These are phyloP conservation scores for Coecobrya sp. DNA, from an alignment of 2,888 invertebrate genomes.

Conservation along the genomic window DNA sequence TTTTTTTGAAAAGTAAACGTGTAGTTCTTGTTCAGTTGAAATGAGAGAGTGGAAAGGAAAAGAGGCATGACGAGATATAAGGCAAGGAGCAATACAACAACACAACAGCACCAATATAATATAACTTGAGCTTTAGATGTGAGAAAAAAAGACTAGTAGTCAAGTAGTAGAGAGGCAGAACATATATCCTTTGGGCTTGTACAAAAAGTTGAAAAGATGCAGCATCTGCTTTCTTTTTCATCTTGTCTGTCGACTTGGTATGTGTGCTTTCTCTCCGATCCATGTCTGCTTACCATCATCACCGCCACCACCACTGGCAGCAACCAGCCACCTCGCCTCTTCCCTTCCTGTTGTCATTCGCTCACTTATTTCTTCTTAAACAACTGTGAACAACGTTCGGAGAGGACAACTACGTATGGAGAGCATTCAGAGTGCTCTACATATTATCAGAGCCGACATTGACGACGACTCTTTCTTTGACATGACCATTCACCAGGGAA, in stretches of 20 bases:
- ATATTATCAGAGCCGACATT: conserved; percentile 39
- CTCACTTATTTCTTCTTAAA: conserved; percentile 45
- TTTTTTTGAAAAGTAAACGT: conserved; percentile 45
- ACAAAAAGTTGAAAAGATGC: conserved; percentile 78
- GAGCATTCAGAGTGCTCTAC: conserved; percentile 1
- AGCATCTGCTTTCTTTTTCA: conserved; percentile 83
- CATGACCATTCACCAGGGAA: conserved; percentile 76
- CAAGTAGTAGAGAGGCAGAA: no score
- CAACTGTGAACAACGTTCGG: conserved; percentile 15
- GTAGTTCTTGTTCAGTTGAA: conserved; percentile 20
- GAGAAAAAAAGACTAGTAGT: background rate
- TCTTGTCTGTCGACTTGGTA: conserved; percentile 74
- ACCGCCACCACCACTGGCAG: background rate
- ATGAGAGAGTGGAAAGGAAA: conserved; percentile 17
- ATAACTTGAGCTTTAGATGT: conserved; percentile 33
- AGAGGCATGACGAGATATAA: conserved; percentile 28
- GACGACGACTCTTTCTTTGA: conserved; percentile 38
- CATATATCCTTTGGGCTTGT: conserved; percentile 75
- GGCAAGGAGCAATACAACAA: conserved; percentile 28
- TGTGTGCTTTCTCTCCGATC: conserved; percentile 73
- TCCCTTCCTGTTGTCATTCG: conserved; percentile 75
- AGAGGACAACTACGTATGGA: background rate
- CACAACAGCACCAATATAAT: conserved; percentile 51
- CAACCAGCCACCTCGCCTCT: conserved; percentile 41
- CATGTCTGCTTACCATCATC: conserved; percentile 26